Evolutionary conservation across 2,797 vertebrate genomes (phyloP), one percentile per base, ranked within the genome.

Genomic region (Hozukius guyotensis): DNA sequence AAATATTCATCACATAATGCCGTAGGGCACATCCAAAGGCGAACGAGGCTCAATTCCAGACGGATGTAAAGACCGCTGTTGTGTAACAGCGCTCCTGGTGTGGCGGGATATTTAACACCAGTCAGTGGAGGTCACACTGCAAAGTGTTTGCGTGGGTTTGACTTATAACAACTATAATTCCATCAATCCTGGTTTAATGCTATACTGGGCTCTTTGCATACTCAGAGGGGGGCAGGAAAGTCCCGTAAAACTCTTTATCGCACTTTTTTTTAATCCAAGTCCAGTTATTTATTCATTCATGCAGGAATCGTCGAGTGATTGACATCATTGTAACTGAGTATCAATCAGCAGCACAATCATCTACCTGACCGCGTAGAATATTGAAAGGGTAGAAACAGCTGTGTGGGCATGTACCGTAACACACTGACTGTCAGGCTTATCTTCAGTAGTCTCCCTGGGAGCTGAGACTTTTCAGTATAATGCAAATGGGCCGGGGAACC

Each of bases 321-420:
- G 92, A 91, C 86, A 80, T 85, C 32, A 65, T 78, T 79, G 67
- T 80, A 81, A 72, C n/a, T 74, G 75, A 86, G 82, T 82, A 91
- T 94, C 88, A 91, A 86, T 89, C 87, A 87, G 79, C 53, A 42
- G 75, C 74, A 74, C 85, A 89, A 87, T 89, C 85, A 83, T 86
- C 78, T 83, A 80, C 77, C 83, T 73, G 85, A 62, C 79, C 80
- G 84, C 84, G 49, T 72, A 62, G 83, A 71, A 67, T 84, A 83
- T 84, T 80, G 79, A 91, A 88, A 67, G 46, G 63, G 60, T 38
- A 38, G 70, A 90, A 89, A 85, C 32, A 67, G 87, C 85, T 85
- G 78, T 0, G 86, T 84, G 73, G 63, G 85, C 89, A 80, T 78
- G 25, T 82, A 36, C 29, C 29, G 31, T 20, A 34, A 79, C 52